These are phyloP conservation scores for Carpatolechia fugitivella DNA, from an alignment of 2,888 invertebrate genomes.

Conservation along the genomic window DNA sequence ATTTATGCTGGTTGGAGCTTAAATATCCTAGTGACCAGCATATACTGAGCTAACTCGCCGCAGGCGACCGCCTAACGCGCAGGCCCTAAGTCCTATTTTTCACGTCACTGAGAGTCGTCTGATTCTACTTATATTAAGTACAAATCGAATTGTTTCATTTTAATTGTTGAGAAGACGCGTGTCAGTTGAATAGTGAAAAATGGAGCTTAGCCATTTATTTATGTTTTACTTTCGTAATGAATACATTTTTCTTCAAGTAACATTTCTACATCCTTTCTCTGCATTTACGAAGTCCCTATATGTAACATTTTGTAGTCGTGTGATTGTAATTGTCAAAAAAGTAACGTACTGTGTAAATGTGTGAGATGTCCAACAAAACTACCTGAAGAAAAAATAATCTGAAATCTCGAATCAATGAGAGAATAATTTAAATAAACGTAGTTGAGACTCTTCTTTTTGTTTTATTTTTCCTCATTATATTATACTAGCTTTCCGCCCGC, in stretches of 20 bases:
- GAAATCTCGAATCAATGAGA: slow-evolving; percentile 28
- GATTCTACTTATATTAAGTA: not conserved
- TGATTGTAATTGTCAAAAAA: not conserved
- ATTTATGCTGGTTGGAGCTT: too few relatives aligned
- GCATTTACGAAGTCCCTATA: not conserved
- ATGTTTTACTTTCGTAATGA: too few relatives aligned
- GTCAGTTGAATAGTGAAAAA: too few relatives aligned
- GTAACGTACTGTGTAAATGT: slow-evolving; percentile 15
- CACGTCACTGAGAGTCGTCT: not conserved
- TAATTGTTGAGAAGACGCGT: too few relatives aligned
- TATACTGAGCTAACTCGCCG: too few relatives aligned
- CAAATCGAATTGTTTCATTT: too few relatives aligned
- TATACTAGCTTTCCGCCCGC: not conserved
- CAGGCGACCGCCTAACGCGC: too few relatives aligned
- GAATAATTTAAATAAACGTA: slow-evolving; percentile 27
- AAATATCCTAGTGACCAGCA: too few relatives aligned
- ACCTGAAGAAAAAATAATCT: slow-evolving; percentile 18
- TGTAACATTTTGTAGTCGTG: slow-evolving; percentile 7
- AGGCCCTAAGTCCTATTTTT: not conserved
- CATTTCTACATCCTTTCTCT: too few relatives aligned
- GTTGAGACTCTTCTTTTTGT: slow-evolving; percentile 41
- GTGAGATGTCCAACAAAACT: not conserved
- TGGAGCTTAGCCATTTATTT: too few relatives aligned
- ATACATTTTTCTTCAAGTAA: too few relatives aligned
- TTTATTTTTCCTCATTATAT: slow-evolving; percentile 31